Base-by-base conservation (phyloP, 2,797 vertebrate genomes). In the Anolis apletophallus region DNA sequence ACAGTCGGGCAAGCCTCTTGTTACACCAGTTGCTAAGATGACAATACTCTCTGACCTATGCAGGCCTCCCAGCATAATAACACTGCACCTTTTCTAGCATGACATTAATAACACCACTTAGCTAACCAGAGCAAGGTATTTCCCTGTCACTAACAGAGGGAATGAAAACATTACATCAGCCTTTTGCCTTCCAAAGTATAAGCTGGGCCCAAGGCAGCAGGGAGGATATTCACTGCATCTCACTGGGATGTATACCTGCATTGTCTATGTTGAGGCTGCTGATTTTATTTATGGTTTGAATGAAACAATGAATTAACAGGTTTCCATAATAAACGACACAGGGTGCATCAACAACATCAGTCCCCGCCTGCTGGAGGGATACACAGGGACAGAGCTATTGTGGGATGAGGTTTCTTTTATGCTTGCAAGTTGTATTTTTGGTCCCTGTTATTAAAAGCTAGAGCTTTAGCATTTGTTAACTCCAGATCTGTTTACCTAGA, bases 161-260 rank as follows among this genome's bases (percentile, higher is more conserved):
- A 73, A 83, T 57, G 69, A 79, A 89, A 77, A 79, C 80, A 89
- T 57, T 72, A 72, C 46, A 86, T 82, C 80, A 74, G 84, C 59
- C 57, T 23, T 64, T 64, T 17, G 19, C 55, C 61, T 80, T 68
- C 36, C 52, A 57, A 34, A 11, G 12, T 32, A 54, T 7, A 69
- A 73, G 76, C 55, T 74, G 68, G 46, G 11, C 55, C 54, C 12
- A 6, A n/a, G 54, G 61, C 16, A 26, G 21, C 29, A 21, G 34
- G 29, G 26, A 59, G 29, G 55, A 26, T 4, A 46, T 29, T 59
- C 54, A 67, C 16, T 52, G 55, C 54, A 57, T 73, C 61, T 73
- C 14, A 21, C 40, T 64, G 12, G 26, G 26, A 64, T 3, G 61
- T 64, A 29, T 64, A 29, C 61, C 26, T 29, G 61, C 10, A 3